A percentile compares a stretch with the other conserved stretches of the same genome.
phyloP scores from a whole-genome alignment of 2,888 invertebrate species.

The Ferdinandea cuprea region DNA sequence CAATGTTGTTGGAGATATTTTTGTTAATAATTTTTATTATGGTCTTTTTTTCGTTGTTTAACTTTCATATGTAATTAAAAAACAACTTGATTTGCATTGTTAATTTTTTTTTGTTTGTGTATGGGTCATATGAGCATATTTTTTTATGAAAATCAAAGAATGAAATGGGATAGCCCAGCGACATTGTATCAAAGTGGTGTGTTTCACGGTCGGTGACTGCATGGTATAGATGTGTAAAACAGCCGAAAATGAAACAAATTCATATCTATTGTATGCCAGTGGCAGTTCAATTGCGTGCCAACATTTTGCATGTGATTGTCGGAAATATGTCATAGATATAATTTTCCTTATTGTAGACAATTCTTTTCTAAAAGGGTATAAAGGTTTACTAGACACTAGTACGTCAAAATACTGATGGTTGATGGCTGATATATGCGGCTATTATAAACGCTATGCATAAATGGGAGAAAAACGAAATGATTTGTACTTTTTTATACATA shows the following conservation, averaged over 20 bases:
- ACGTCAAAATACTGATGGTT: constrained; percentile 27
- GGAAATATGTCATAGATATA: constrained; percentile 72
- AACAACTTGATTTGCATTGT: constrained; percentile 65
- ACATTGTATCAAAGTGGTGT: constrained; percentile 13
- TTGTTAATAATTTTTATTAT: constrained; percentile 19
- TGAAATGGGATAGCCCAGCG: neutral
- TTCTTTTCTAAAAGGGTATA: constrained; percentile 60
- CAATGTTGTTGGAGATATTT: constrained; percentile 48
- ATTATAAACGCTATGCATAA: too few species aligned
- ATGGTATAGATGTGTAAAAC: constrained; percentile 6
- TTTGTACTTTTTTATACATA: too few species aligned
- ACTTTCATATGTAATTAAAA: constrained; percentile 65
- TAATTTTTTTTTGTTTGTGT: too few species aligned
- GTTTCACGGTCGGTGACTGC: constrained; percentile 24
- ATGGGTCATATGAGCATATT: constrained; percentile 24
- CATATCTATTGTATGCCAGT: constrained; percentile 25
- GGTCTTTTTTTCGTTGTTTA: constrained; percentile 30
- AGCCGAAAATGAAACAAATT: constrained; percentile 4
- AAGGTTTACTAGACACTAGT: too few species aligned
- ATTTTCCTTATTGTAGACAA: constrained; percentile 73
- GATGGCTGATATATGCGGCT: constrained; percentile 11
- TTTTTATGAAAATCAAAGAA: constrained; percentile 4
- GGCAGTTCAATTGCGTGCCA: constrained; percentile 56
- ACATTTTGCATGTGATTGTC: constrained; percentile 29
- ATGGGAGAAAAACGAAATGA: too few species aligned